These are phyloP conservation scores for Trissolcus brochymenae DNA, from an alignment of 2,888 invertebrate species.

Conservation along the genomic window DNA sequence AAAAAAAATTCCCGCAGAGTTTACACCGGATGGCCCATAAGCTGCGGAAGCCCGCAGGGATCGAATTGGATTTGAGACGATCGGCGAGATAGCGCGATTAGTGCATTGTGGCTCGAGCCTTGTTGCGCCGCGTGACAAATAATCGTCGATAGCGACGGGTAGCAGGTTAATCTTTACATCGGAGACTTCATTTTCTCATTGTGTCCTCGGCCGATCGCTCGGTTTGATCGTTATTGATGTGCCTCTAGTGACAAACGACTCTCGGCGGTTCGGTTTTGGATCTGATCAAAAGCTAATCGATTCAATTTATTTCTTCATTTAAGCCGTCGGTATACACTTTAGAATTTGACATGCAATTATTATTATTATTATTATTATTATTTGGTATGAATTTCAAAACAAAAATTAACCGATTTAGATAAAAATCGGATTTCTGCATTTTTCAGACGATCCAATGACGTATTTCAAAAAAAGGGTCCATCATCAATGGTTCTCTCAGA, in stretches of 20 bases:
- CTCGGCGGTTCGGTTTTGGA: conserved; percentile 14
- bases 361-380: no score
- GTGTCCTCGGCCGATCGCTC: conserved; percentile 58
- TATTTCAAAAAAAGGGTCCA: no score
- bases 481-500: no score
- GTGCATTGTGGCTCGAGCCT: conserved; percentile 36
- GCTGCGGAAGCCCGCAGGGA: conserved; percentile 42
- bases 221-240: conserved; percentile 42
- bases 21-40: conserved; percentile 43
- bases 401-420: no score
- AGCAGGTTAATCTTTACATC: conserved; percentile 72
- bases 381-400: no score
- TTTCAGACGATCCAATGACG: no score
- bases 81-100: conserved; percentile 48
- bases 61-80: conserved; percentile 39
- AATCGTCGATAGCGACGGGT: conserved; percentile 51
- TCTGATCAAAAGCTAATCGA: neutral
- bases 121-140: conserved; percentile 50
- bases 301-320: no score
- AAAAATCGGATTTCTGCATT: no score
- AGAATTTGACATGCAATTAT: no score
- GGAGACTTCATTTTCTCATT: conserved; percentile 70
- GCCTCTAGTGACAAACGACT: conserved; percentile 42
- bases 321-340: no score
- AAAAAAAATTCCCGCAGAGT: conserved; percentile 33